Base-by-base conservation (phyloP, 2,888 invertebrate genomes). In the Agonopterix heracliana region DNA sequence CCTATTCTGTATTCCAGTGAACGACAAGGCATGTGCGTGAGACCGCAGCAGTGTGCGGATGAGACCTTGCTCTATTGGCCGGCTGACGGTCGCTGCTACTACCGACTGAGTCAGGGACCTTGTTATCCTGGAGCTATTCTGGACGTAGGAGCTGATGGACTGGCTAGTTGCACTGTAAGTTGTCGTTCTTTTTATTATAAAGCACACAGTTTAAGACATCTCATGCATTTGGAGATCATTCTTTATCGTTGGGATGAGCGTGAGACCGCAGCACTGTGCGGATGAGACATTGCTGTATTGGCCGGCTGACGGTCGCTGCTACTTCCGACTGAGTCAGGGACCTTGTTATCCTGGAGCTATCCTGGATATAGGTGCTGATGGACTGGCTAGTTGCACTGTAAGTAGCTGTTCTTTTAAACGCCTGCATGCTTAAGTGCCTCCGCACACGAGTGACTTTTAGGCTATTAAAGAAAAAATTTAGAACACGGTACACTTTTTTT, bases 171-270 rank as follows among this genome's bases (percentile, higher is more conserved):
- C 71, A 90, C 88, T 51, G 90, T 90, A 55, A 81, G 75, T 64
- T 13, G n/a, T 12, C 26, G 12, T 43, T 10, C 14, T 34, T 26
- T 17, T 40, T n/a, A n/a, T n/a, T n/a, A n/a, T n/a, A n/a, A n/a
- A n/a, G n/a, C n/a, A n/a, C n/a, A n/a, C n/a, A n/a, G n/a, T n/a
- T n/a, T n/a, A n/a, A n/a, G n/a, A n/a, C n/a, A n/a, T n/a, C n/a
- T n/a, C n/a, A n/a, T n/a, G n/a, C n/a, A n/a, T n/a, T n/a, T n/a
- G n/a, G n/a, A n/a, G n/a, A n/a, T n/a, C n/a, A n/a, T n/a, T n/a
- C n/a, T n/a, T n/a, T n/a, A n/a, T n/a, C n/a, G n/a, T n/a, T n/a
- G 96, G 95, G 42, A 90, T 90, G 64, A 96, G 96, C 72, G 90
- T 91, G 64, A 88, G 90, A 43, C 91, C 93, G 0, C 90, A 91